Conservation (phyloP, 2,888 invertebrate species). For the Stenodema calcarata region DNA sequence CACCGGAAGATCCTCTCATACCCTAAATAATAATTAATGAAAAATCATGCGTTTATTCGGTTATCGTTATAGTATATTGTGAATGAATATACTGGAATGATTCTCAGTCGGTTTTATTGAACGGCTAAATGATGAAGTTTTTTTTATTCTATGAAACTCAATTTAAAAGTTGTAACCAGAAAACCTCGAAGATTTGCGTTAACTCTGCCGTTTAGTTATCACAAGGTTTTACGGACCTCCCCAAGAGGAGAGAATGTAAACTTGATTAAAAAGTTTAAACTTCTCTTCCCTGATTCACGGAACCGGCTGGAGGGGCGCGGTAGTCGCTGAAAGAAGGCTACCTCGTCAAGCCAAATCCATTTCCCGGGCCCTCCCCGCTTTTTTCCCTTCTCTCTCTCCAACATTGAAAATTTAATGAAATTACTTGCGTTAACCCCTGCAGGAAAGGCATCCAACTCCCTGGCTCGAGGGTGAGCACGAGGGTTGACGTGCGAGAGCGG, state of each 20-base stretch:
- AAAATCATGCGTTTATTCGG: too few species aligned
- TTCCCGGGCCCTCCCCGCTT: neutral
- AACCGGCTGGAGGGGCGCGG: neutral
- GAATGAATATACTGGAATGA: too few species aligned
- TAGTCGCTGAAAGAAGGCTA: neutral
- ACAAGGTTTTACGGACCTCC: neutral
- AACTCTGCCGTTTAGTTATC: constrained; percentile 4
- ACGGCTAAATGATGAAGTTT: too few species aligned
- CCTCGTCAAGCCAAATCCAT: constrained; percentile 29
- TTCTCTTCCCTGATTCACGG: neutral
- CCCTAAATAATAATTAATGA: too few species aligned
- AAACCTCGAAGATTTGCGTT: neutral
- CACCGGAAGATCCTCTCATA: too few species aligned
- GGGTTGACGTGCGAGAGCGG: neutral
- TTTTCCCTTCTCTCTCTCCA: neutral
- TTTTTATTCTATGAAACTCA: neutral
- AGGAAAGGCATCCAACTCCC: neutral
- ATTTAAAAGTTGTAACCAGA: constrained; percentile 15
- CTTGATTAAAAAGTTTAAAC: constrained; percentile 39
- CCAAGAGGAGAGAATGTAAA: constrained; percentile 17
- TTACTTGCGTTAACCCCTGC: constrained; percentile 9
- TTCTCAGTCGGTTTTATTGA: too few species aligned
- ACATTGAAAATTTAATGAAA: constrained; percentile 4
- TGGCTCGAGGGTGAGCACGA: neutral
- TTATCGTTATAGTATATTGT: too few species aligned